Conservation (phyloP, 2,888 invertebrate genomes). For the Bimastos eiseni region DNA sequence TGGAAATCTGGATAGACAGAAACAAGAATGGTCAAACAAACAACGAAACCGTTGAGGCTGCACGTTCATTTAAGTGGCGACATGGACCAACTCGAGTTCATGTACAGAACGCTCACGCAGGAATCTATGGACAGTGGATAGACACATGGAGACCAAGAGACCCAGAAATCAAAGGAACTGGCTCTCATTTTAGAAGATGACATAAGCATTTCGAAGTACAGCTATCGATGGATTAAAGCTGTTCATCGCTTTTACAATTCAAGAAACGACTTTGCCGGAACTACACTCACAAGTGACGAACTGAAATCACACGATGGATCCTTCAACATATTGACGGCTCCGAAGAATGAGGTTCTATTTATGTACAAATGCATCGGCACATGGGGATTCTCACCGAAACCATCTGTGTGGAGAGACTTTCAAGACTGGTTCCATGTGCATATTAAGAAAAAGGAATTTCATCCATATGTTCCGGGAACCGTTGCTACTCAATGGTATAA, state of each 20-base stretch:
- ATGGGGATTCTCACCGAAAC: constrained; percentile 36
- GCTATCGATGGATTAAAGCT: constrained; percentile 50
- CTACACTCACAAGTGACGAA: constrained; percentile 47
- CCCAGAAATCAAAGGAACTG: constrained; percentile 46
- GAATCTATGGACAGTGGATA: constrained; percentile 47
- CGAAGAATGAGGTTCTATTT: constrained; percentile 34
- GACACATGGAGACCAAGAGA: constrained; percentile 48
- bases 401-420: constrained; percentile 32
- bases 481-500: constrained; percentile 41
- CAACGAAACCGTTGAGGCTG: constrained; percentile 36
- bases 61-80: constrained; percentile 33
- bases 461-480: constrained; percentile 41
- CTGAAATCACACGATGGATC: constrained; percentile 40
- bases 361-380: constrained; percentile 36
- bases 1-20: constrained; percentile 44
- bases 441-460: constrained; percentile 16
- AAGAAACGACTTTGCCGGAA: constrained; percentile 47
- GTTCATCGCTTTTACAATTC: constrained; percentile 48
- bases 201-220: constrained; percentile 49
- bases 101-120: constrained; percentile 43
- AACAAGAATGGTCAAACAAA: constrained; percentile 34
- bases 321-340: neutral
- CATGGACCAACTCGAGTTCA: constrained; percentile 39
- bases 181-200: constrained; percentile 55
- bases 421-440: constrained; percentile 33